These are phyloP conservation scores for Mystacides longicornis DNA, from an alignment of 2,888 invertebrate genomes.

Conservation along the genomic window DNA sequence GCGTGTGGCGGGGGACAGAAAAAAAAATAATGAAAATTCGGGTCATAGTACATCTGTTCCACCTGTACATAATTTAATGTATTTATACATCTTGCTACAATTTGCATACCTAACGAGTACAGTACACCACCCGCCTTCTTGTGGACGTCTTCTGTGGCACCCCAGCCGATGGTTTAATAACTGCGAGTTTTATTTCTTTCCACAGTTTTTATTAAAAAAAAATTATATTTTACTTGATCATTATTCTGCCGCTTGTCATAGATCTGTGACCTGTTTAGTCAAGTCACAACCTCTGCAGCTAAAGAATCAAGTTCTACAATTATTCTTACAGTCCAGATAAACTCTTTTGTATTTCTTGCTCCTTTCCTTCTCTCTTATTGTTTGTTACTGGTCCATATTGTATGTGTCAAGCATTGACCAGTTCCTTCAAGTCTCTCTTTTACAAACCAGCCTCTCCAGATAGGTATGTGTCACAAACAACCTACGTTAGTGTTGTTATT, in stretches of 20 bases:
- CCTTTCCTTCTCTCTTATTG: too few relatives aligned
- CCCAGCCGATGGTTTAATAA: background rate
- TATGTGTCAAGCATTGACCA: too few relatives aligned
- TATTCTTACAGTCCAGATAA: too few relatives aligned
- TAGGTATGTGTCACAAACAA: too few relatives aligned
- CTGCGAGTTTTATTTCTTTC: background rate
- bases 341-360: too few relatives aligned
- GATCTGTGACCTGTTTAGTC: background rate
- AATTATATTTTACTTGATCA: background rate
- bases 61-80: conserved; percentile 15
- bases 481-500: too few relatives aligned
- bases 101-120: conserved; percentile 25
- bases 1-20: background rate
- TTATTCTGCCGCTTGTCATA: background rate
- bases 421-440: too few relatives aligned
- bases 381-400: too few relatives aligned
- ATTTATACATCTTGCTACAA: too few relatives aligned
- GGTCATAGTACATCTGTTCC: conserved; percentile 25
- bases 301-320: too few relatives aligned
- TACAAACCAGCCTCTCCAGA: too few relatives aligned
- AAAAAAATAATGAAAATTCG: conserved; percentile 24
- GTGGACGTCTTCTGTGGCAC: background rate
- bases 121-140: conserved; percentile 19
- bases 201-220: background rate
- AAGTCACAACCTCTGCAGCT: too few relatives aligned